These are phyloP conservation scores for Amphibalanus amphitrite DNA, from an alignment of 1,140 invertebrate genomes.

Conservation along the genomic window DNA sequence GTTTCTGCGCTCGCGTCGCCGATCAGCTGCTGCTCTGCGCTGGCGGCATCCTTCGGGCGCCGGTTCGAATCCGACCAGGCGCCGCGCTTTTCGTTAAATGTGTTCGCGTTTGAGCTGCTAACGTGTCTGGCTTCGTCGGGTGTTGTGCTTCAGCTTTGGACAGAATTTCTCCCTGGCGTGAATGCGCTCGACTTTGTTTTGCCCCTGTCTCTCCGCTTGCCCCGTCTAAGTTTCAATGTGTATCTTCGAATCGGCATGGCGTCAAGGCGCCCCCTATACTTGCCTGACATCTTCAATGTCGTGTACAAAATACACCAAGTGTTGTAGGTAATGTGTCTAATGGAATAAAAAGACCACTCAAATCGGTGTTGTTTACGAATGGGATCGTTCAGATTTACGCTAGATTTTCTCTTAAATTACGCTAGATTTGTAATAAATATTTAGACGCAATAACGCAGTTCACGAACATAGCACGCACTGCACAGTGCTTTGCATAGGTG, in stretches of 20 bases:
- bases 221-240: not conserved
- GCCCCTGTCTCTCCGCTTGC: not conserved
- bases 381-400: no score
- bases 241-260: not conserved
- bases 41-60: not conserved
- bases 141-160: no score
- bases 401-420: no score
- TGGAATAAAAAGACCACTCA: not conserved
- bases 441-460: no score
- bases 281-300: not conserved
- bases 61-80: not conserved
- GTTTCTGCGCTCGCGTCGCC: no score
- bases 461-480: no score
- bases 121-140: not conserved
- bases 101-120: not conserved
- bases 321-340: not conserved
- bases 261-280: no score
- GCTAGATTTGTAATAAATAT: no score
- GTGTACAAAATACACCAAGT: slow-evolving; percentile 1
- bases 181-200: not conserved
- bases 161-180: not conserved
- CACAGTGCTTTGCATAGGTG: no score
- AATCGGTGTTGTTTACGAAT: no score
- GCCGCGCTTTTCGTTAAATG: not conserved
- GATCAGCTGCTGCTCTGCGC: no score